Conservation (phyloP, 2,888 invertebrate genomes). For the Dasysyrphus tricinctus region DNA sequence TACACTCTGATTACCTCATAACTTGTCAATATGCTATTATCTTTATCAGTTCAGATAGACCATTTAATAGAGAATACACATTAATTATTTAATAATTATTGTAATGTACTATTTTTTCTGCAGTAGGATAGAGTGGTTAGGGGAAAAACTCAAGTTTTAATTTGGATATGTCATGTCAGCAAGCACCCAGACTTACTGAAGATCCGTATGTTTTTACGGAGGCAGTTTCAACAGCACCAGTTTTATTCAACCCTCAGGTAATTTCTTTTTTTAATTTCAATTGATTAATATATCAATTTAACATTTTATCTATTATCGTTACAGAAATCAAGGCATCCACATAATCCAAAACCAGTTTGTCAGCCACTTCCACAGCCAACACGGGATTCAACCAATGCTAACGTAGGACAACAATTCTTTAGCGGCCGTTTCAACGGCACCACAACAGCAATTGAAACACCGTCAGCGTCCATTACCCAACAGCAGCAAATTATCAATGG, state of each 20-base stretch:
- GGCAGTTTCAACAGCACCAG: slow-evolving; percentile 82
- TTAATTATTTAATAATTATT: no score
- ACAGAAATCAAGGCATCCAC: slow-evolving; percentile 58
- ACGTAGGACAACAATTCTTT: slow-evolving; percentile 60
- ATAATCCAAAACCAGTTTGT: slow-evolving; percentile 50
- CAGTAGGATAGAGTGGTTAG: slow-evolving; percentile 53
- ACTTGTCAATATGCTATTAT: no score
- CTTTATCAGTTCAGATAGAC: no score
- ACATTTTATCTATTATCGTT: neutral
- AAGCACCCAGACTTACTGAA: slow-evolving; percentile 82
- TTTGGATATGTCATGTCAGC: slow-evolving; percentile 84
- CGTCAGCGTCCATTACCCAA: slow-evolving; percentile 67
- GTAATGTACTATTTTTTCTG: neutral
- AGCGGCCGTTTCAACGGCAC: slow-evolving; percentile 74
- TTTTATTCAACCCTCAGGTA: slow-evolving; percentile 83
- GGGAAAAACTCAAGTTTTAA: slow-evolving; percentile 52
- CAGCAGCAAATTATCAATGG: slow-evolving; percentile 76
- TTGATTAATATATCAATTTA: neutral
- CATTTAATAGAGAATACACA: no score
- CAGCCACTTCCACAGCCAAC: slow-evolving; percentile 47
- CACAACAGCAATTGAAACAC: slow-evolving; percentile 68
- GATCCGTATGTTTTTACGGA: slow-evolving; percentile 84
- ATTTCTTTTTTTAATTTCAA: slow-evolving; percentile 1
- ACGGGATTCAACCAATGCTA: slow-evolving; percentile 43
- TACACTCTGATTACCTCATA: no score